Conservation (phyloP, 2,888 invertebrate genomes). For the Ernsta delagoae region DNA sequence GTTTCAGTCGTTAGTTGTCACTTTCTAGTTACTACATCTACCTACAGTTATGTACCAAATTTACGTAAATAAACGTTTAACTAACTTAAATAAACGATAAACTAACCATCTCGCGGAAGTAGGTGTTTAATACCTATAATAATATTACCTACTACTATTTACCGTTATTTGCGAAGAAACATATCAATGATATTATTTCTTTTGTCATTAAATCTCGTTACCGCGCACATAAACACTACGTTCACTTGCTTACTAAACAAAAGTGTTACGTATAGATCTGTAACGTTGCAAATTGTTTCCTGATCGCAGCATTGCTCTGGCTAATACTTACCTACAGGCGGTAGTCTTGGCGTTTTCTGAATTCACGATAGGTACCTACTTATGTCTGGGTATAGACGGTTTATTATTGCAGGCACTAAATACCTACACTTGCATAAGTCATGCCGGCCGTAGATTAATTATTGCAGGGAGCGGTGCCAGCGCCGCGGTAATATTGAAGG, state of each 20-base stretch:
- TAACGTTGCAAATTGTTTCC: conserved; percentile 48
- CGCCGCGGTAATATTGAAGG: no score
- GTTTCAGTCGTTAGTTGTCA: no score
- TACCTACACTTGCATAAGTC: conserved; percentile 1
- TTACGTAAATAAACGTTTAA: no score
- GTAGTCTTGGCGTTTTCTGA: conserved; percentile 34
- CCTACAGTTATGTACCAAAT: no score
- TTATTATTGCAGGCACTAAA: background rate
- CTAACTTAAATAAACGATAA: no score
- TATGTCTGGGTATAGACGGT: background rate
- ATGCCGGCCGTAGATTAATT: background rate
- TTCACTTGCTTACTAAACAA: conserved; percentile 39
- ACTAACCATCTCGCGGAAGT: background rate
- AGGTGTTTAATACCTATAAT: no score
- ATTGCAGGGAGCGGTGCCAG: background rate
- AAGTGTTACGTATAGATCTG: conserved; percentile 43
- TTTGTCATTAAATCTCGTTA: conserved; percentile 23
- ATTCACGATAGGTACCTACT: conserved; percentile 1
- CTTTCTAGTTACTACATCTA: no score
- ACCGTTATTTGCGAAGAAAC: background rate
- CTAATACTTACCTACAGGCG: conserved; percentile 40
- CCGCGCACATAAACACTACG: conserved; percentile 25
- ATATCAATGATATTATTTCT: conserved; percentile 3
- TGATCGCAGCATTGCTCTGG: conserved; percentile 41
- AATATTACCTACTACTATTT: background rate